These are phyloP conservation scores for Clarias gariepinus DNA, from an alignment of 2,113 vertebrate species.

Conservation along the genomic window DNA sequence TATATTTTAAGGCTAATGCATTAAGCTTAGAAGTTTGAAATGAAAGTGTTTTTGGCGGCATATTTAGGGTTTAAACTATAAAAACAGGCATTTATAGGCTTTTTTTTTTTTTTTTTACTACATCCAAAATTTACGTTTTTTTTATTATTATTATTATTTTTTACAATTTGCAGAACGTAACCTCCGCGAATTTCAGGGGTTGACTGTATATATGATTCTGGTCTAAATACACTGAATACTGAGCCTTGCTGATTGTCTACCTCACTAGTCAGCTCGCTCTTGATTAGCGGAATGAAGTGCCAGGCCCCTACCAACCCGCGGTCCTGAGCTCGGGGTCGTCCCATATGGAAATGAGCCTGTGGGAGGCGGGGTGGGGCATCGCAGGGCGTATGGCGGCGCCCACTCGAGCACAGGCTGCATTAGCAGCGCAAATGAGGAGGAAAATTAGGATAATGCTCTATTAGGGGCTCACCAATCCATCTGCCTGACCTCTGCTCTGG, in stretches of 20 bases:
- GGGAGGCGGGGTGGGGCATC: conserved; percentile 60
- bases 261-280: background rate
- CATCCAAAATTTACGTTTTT: too few relatives aligned
- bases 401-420: conserved; percentile 63
- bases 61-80: too few relatives aligned
- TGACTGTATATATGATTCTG: too few relatives aligned
- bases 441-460: conserved; percentile 99
- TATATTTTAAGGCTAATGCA: too few relatives aligned
- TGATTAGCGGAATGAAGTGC: conserved; percentile 13
- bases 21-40: too few relatives aligned
- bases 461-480: conserved; percentile 96
- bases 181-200: too few relatives aligned
- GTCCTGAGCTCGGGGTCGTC: conserved; percentile 10
- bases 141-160: too few relatives aligned
- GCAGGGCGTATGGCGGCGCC: conserved; percentile 58
- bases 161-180: too few relatives aligned
- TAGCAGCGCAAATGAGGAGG: conserved; percentile 95
- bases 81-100: too few relatives aligned
- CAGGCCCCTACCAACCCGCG: background rate
- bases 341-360: conserved; percentile 36
- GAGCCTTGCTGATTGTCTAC: background rate
- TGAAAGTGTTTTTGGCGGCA: too few relatives aligned
- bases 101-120: too few relatives aligned
- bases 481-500: conserved; percentile 83
- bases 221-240: background rate